Evolutionary conservation across 2,113 vertebrate species (phyloP).

Genomic region (Solea senegalensis): DNA sequence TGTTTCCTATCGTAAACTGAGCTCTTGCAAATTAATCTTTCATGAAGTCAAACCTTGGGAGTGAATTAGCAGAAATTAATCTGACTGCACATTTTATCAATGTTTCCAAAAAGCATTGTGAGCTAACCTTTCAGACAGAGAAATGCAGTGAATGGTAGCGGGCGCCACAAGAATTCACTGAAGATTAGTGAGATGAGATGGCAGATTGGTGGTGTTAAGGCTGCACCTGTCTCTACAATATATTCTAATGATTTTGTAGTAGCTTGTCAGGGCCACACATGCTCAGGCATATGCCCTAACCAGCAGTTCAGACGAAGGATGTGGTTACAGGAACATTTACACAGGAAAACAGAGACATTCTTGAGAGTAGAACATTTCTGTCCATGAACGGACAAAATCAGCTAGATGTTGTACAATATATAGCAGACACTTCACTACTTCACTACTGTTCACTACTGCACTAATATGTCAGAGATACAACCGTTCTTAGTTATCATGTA

Average conservation of each 20-base stretch:
- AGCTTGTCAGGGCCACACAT: slow-evolving; percentile 31
- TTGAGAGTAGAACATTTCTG: slow-evolving; percentile 13
- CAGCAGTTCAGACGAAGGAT: slow-evolving; percentile 30
- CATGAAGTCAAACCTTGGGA: slow-evolving; percentile 6
- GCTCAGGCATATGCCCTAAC: slow-evolving; percentile 6
- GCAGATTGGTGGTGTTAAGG: slow-evolving; percentile 34
- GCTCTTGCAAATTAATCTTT: slow-evolving; percentile 16
- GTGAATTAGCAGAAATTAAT: slow-evolving; percentile 43
- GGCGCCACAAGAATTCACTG: slow-evolving; percentile 57
- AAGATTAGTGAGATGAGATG: slow-evolving; percentile 64
- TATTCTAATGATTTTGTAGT: slow-evolving; percentile 48
- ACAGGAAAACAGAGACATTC: background rate
- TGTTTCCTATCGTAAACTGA: slow-evolving; percentile 16
- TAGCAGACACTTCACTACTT: background rate
- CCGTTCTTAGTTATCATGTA: no score
- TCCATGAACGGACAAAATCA: slow-evolving; percentile 17
- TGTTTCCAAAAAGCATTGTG: slow-evolving; percentile 26
- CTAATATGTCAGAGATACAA: no score
- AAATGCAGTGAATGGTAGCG: slow-evolving; percentile 51
- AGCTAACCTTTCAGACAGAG: slow-evolving; percentile 31
- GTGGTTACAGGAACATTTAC: slow-evolving; percentile 7
- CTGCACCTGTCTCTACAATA: slow-evolving; percentile 44
- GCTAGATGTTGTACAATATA: no score
- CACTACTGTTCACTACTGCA: no score
- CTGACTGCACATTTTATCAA: slow-evolving; percentile 17